phyloP scores from a whole-genome alignment of 2,888 invertebrate genomes.

The Julus scanicus region DNA sequence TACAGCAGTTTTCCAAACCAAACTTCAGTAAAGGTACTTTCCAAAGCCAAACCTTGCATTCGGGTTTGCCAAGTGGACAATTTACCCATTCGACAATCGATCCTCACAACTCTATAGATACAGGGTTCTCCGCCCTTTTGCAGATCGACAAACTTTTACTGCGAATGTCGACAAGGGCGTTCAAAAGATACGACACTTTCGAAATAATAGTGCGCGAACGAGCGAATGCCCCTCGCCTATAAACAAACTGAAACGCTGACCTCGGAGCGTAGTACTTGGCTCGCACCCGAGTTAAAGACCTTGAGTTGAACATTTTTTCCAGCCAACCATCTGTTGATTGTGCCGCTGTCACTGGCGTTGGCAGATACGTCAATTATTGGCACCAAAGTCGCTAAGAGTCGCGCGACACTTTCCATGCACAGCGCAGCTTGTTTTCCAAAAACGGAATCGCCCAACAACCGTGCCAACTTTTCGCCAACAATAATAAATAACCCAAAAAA shows the following conservation, averaged over 20 bases:
- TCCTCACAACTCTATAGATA: too few species aligned
- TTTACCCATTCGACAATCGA: too few species aligned
- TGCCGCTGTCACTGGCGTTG: not conserved
- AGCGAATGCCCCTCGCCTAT: not conserved
- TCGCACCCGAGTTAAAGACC: slow-evolving; percentile 1
- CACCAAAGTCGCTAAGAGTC: not conserved
- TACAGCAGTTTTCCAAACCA: too few species aligned
- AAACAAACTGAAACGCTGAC: not conserved
- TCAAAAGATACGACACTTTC: not conserved
- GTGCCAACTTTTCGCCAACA: too few species aligned
- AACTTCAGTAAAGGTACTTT: too few species aligned
- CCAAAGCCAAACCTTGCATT: too few species aligned
- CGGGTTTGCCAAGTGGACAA: too few species aligned
- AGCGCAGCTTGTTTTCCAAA: not conserved
- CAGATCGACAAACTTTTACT: too few species aligned
- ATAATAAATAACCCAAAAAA: too few species aligned
- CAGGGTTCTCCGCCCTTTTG: too few species aligned
- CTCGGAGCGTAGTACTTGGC: not conserved
- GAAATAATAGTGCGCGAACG: not conserved
- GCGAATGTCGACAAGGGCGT: not conserved
- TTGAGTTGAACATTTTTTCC: not conserved
- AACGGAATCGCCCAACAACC: too few species aligned
- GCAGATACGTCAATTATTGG: not conserved
- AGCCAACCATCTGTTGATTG: not conserved
- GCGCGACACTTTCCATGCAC: not conserved